phyloP scores from a whole-genome alignment of 2,113 vertebrate genomes.

The Chloropsis cyanopogon region DNA sequence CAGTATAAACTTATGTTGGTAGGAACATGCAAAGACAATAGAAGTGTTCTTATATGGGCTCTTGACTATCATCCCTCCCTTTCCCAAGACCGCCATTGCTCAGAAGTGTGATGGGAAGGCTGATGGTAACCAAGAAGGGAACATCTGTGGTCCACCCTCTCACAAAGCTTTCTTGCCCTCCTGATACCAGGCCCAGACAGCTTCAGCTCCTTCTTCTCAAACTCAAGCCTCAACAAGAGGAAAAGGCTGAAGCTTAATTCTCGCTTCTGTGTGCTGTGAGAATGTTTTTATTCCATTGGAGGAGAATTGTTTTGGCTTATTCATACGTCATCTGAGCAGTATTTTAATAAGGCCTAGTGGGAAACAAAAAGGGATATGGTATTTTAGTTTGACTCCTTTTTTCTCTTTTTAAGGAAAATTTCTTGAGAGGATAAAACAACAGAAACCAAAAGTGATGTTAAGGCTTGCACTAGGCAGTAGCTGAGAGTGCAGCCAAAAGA shows the following conservation, averaged over 20 bases:
- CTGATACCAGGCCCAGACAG: background rate
- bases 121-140: background rate
- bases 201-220: background rate
- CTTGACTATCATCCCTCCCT: background rate
- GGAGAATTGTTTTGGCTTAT: background rate
- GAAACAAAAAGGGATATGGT: background rate
- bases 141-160: background rate
- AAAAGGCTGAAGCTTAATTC: conserved; percentile 13
- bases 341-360: conserved; percentile 38
- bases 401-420: conserved; percentile 43
- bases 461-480: background rate
- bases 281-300: background rate
- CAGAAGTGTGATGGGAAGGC: background rate
- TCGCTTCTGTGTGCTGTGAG: background rate
- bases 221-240: background rate
- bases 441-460: background rate
- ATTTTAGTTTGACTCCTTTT: background rate
- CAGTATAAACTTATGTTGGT: background rate
- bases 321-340: background rate
- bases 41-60: background rate
- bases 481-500: background rate
- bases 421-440: background rate
- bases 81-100: background rate
- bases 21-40: background rate
- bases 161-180: background rate